phyloP scores from a whole-genome alignment of 2,888 invertebrate genomes.

The Aphelenchoides bicaudatus region DNA sequence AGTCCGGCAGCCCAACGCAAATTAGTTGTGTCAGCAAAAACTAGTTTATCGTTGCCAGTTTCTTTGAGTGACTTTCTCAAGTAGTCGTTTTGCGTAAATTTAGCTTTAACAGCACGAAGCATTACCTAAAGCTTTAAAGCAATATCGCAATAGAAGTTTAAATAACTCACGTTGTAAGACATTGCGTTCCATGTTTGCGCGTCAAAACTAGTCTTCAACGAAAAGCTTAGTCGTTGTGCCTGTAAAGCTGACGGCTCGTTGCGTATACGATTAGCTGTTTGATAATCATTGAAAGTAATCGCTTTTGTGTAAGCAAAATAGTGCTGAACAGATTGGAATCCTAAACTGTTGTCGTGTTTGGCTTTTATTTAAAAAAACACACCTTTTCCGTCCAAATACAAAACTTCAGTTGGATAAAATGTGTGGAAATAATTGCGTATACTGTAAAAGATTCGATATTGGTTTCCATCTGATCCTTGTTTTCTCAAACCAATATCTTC shows the following conservation, averaged over 20 bases:
- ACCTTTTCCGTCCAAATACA: conserved; percentile 7
- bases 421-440: conserved; percentile 9
- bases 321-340: not conserved
- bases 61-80: conserved; percentile 7
- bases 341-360: too few relatives aligned
- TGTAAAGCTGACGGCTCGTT: conserved; percentile 3
- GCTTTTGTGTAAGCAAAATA: conserved; percentile 14
- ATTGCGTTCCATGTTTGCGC: not conserved
- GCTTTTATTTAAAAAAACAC: too few relatives aligned
- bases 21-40: conserved; percentile 6
- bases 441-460: conserved; percentile 6
- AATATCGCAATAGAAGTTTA: too few relatives aligned
- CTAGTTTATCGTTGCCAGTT: conserved; percentile 4
- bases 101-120: conserved; percentile 1
- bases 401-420: conserved; percentile 5
- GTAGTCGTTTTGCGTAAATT: not conserved
- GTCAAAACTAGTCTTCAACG: not conserved
- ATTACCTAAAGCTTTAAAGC: too few relatives aligned
- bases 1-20: conserved; percentile 3
- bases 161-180: conserved; percentile 5
- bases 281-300: conserved; percentile 4
- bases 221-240: not conserved
- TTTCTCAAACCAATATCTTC: conserved; percentile 7
- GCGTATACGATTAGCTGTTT: not conserved
- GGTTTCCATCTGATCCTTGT: not conserved